A percentile compares a stretch with the other conserved stretches of the same genome.
phyloP scores from a whole-genome alignment of 2,888 invertebrate genomes.

The Rhingia rostrata region DNA sequence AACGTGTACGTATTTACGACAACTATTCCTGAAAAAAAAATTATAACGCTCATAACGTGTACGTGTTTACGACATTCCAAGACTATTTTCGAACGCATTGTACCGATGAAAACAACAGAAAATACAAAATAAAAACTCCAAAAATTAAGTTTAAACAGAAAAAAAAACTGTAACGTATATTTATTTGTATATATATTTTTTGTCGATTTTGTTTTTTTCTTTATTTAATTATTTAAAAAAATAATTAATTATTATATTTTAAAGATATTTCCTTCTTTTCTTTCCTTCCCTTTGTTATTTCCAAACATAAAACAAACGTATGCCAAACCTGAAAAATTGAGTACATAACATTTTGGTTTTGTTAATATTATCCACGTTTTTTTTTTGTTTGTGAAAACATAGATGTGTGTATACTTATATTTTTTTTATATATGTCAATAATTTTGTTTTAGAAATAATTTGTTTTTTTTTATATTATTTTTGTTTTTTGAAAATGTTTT shows the following conservation, averaged over 20 bases:
- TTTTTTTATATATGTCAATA: constrained; percentile 42
- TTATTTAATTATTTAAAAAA: constrained; percentile 39
- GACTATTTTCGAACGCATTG: constrained; percentile 1
- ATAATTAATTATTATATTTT: constrained; percentile 41
- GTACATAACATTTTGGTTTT: constrained; percentile 44
- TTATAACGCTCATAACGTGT: background rate
- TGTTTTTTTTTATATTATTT: constrained; percentile 25
- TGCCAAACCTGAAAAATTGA: constrained; percentile 46
- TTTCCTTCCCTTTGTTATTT: background rate
- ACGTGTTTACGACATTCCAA: background rate
- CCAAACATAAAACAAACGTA: constrained; percentile 17
- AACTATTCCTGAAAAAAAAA: too few relatives aligned
- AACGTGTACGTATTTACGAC: background rate
- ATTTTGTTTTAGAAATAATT: constrained; percentile 44
- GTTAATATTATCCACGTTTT: constrained; percentile 31
- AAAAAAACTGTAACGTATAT: constrained; percentile 66
- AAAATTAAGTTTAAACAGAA: constrained; percentile 48
- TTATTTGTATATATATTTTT: constrained; percentile 50
- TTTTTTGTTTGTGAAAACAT: constrained; percentile 50
- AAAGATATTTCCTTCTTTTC: constrained; percentile 35
- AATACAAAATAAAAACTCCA: constrained; percentile 20
- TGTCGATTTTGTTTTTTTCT: constrained; percentile 37
- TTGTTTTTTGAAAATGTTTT: constrained; percentile 66
- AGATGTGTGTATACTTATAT: constrained; percentile 52
- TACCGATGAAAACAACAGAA: background rate